Conservation (phyloP, 2,797 vertebrate genomes). For the Eospalax fontanierii region DNA sequence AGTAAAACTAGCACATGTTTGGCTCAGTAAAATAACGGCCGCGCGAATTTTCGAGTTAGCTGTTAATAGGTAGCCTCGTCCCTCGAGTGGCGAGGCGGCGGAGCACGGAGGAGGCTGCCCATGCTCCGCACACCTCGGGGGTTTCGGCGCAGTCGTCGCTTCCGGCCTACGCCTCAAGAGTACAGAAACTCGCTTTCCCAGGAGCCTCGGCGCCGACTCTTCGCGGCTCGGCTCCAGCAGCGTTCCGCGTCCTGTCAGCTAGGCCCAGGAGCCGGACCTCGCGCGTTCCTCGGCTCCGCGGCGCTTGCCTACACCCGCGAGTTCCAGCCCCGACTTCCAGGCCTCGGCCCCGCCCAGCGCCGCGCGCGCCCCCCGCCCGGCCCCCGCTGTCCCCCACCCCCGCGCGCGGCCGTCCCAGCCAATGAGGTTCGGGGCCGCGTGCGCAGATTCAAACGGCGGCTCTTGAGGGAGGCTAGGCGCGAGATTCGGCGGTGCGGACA, state of each 20-base stretch:
- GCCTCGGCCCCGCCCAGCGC: conserved; percentile 46
- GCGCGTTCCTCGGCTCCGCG: not conserved
- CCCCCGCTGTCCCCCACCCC: conserved; percentile 72
- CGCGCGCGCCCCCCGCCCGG: conserved; percentile 72
- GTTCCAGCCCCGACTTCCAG: conserved; percentile 69
- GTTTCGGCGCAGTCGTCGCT: not conserved
- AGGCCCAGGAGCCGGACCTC: not conserved
- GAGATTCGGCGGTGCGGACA: conserved; percentile 91
- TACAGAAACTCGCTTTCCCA: conserved; percentile 80
- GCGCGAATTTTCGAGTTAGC: not conserved
- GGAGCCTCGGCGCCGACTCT: conserved; percentile 46
- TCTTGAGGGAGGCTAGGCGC: conserved; percentile 94
- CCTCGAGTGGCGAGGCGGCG: not conserved
- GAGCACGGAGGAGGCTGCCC: not conserved
- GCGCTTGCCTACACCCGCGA: conserved; percentile 43
- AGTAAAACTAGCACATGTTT: not conserved
- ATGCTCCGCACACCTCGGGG: accelerated
- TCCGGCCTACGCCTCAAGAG: conserved; percentile 13
- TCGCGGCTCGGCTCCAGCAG: not conserved
- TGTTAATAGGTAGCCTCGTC: too few relatives aligned
- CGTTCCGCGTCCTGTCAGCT: conserved; percentile 32
- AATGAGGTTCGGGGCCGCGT: conserved; percentile 95
- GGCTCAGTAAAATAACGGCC: conserved; percentile 49
- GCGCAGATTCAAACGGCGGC: conserved; percentile 94
- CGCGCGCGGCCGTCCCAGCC: conserved; percentile 88